phyloP scores from a whole-genome alignment of 2,888 invertebrate species.

The Drosophila cracens region DNA sequence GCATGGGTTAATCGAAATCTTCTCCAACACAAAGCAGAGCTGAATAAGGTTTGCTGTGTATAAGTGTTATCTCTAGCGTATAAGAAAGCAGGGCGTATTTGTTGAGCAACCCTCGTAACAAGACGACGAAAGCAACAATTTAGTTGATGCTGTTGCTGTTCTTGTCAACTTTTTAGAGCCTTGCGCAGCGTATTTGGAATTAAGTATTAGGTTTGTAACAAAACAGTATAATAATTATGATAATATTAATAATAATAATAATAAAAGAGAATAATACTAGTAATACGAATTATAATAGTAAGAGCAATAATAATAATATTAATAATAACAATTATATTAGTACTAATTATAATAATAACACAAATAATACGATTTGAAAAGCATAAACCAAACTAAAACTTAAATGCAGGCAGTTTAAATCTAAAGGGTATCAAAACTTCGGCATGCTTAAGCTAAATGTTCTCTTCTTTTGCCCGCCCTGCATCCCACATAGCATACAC shows the following conservation, averaged over 20 bases:
- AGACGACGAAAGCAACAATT: slow-evolving; percentile 43
- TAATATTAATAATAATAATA: too few species aligned
- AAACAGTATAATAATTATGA: neutral
- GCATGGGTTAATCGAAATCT: slow-evolving; percentile 29
- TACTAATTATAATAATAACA: neutral
- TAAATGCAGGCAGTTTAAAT: neutral
- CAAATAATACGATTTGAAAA: neutral
- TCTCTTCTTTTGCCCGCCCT: slow-evolving; percentile 15
- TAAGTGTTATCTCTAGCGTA: neutral
- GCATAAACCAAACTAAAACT: neutral
- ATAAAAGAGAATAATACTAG: neutral
- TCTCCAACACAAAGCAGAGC: neutral
- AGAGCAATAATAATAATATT: neutral
- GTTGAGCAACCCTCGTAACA: slow-evolving; percentile 25
- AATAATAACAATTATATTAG: neutral
- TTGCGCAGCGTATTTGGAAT: neutral
- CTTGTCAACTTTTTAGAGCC: slow-evolving; percentile 35
- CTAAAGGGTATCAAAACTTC: neutral
- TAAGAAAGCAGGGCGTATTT: neutral
- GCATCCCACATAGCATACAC: slow-evolving; percentile 3
- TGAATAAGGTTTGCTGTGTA: neutral
- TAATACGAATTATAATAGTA: neutral
- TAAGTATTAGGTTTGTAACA: neutral
- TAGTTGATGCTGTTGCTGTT: slow-evolving; percentile 34
- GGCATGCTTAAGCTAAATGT: neutral